phyloP scores from a whole-genome alignment of 2,797 vertebrate genomes.

The Acanthurus tractus region DNA sequence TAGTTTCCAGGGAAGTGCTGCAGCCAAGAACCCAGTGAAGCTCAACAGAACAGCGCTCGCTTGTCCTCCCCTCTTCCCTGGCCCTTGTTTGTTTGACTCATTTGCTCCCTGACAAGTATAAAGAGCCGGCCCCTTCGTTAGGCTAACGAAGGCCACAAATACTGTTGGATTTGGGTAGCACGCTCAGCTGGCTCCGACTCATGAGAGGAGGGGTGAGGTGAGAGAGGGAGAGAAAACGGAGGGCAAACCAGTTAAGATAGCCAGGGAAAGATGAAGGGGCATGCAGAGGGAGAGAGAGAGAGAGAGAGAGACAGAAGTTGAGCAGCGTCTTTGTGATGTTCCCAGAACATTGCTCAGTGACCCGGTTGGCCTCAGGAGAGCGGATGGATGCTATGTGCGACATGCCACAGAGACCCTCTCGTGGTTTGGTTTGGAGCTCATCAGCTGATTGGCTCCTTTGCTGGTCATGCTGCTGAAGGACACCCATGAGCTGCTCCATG shows the following conservation, averaged over 20 bases:
- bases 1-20: constrained; percentile 79
- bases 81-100: constrained; percentile 84
- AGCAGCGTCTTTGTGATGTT: constrained; percentile 79
- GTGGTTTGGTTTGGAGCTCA: constrained; percentile 63
- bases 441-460: constrained; percentile 71
- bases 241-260: constrained; percentile 58
- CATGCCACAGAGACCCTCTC: constrained; percentile 65
- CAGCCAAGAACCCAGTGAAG: constrained; percentile 82
- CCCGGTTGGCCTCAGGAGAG: constrained; percentile 69
- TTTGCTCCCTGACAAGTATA: constrained; percentile 85
- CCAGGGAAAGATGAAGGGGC: constrained; percentile 42
- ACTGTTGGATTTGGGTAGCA: constrained; percentile 83
- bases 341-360: constrained; percentile 84
- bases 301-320: constrained; percentile 71
- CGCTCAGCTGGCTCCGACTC: constrained; percentile 80
- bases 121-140: constrained; percentile 83
- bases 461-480: constrained; percentile 74
- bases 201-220: constrained; percentile 47
- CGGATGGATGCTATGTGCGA: constrained; percentile 69
- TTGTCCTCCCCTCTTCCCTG: constrained; percentile 79
- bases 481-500: constrained; percentile 65
- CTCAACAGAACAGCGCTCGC: constrained; percentile 79
- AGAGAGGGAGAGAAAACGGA: constrained; percentile 27
- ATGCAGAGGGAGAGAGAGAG: constrained; percentile 19
- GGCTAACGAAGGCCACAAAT: constrained; percentile 84